phyloP scores from a whole-genome alignment of 2,888 invertebrate genomes.

The Silvanus unidentatus region DNA sequence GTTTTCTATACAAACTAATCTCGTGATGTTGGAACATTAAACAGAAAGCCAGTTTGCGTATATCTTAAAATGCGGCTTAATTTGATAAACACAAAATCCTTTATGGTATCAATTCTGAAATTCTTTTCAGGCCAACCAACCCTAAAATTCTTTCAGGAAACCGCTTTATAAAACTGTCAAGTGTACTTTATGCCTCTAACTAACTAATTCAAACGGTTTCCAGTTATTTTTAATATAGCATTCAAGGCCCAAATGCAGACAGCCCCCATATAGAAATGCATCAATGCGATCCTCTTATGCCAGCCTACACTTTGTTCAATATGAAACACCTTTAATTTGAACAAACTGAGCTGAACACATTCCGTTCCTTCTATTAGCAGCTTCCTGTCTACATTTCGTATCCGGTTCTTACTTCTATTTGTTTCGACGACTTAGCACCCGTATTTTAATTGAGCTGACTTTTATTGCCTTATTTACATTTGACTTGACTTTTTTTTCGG shows the following conservation, averaged over 20 bases:
- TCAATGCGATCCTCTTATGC: not conserved
- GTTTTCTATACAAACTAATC: too few relatives aligned
- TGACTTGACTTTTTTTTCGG: too few relatives aligned
- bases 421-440: not conserved
- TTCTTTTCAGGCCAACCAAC: too few relatives aligned
- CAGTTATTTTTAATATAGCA: conserved; percentile 10
- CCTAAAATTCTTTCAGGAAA: conserved; percentile 11
- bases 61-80: not conserved
- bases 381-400: conserved; percentile 12
- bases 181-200: conserved; percentile 17
- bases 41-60: not conserved
- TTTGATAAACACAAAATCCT: not conserved
- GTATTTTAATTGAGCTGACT: not conserved
- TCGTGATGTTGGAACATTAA: too few relatives aligned
- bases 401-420: conserved; percentile 14
- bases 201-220: conserved; percentile 15
- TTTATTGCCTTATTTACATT: too few relatives aligned
- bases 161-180: conserved; percentile 24
- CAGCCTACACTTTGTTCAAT: conserved; percentile 10
- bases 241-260: not conserved
- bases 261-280: too few relatives aligned
- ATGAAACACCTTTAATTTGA: conserved; percentile 14
- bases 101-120: too few relatives aligned
- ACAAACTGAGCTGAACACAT: conserved; percentile 9
- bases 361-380: conserved; percentile 16